Evolutionary conservation across 2,113 vertebrate species (phyloP).

Genomic region (Heterochromis multidens): DNA sequence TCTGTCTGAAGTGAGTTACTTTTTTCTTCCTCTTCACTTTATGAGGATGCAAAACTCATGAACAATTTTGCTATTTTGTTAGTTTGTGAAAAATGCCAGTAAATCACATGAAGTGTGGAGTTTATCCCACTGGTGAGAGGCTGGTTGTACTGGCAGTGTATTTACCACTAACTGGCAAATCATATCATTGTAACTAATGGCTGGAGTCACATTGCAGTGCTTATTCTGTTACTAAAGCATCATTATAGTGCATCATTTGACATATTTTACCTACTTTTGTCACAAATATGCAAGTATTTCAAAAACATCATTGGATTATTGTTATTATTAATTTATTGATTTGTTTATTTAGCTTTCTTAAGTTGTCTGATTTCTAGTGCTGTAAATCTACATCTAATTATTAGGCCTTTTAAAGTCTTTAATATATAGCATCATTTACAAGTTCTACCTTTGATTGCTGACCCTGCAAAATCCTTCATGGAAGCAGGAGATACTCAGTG

Average conservation of each 20-base stretch:
- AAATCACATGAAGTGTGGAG: not conserved
- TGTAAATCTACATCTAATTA: not conserved
- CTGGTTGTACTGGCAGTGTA: not conserved
- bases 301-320: not conserved
- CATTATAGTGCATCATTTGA: conserved; percentile 21
- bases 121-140: not conserved
- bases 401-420: not conserved
- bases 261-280: not conserved
- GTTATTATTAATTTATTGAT: too few species aligned
- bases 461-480: not conserved
- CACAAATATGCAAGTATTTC: not conserved
- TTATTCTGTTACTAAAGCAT: conserved; percentile 29
- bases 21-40: not conserved
- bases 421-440: not conserved
- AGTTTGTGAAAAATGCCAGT: conserved; percentile 10
- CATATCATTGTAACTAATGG: conserved; percentile 17
- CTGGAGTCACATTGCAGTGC: not conserved
- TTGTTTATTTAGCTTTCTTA: not conserved
- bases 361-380: not conserved
- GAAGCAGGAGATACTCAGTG: too few species aligned
- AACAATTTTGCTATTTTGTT: conserved; percentile 17
- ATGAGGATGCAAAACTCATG: conserved; percentile 25
- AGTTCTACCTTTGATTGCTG: not conserved
- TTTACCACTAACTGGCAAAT: conserved; percentile 28
- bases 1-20: not conserved